A percentile compares a stretch with the other conserved stretches of the same genome.
phyloP scores from a whole-genome alignment of 2,113 vertebrate genomes.

The Gobio gobio region DNA sequence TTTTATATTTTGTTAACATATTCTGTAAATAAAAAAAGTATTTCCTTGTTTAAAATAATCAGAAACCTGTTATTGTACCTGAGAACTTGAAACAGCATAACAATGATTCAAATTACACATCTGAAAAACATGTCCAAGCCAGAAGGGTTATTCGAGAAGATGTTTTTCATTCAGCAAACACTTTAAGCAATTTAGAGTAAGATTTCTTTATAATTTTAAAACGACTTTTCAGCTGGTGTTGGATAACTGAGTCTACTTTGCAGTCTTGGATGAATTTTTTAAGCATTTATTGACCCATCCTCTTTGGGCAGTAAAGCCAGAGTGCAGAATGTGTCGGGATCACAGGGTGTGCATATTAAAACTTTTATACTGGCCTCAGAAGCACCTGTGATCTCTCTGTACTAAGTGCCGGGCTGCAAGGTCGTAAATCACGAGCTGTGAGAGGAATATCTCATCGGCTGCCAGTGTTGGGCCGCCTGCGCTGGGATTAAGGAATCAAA shows the following conservation, averaged over 20 bases:
- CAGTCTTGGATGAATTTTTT: constrained; percentile 64
- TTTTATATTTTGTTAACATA: neutral
- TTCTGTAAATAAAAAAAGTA: neutral
- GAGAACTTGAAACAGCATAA: neutral
- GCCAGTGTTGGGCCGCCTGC: constrained; percentile 61
- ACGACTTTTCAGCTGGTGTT: neutral
- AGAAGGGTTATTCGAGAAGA: neutral
- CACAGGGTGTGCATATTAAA: constrained; percentile 78
- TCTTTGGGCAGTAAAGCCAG: constrained; percentile 56
- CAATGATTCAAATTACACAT: neutral
- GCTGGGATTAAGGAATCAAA: constrained; percentile 75
- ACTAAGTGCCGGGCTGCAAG: constrained; percentile 62
- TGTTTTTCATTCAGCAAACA: neutral
- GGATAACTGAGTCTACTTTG: constrained; percentile 19
- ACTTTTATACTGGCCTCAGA: constrained; percentile 67
- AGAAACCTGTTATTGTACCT: neutral
- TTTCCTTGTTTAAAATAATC: neutral
- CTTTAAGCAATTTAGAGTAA: neutral
- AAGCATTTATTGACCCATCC: constrained; percentile 73
- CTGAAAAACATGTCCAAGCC: neutral
- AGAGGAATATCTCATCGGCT: constrained; percentile 73
- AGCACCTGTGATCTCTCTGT: constrained; percentile 71
- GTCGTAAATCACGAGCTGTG: constrained; percentile 79
- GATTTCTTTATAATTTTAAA: neutral
- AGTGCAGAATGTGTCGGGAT: constrained; percentile 57